Evolutionary conservation across 2,888 invertebrate genomes (phyloP), one percentile per base, ranked within the genome.

Genomic region (Andrena camellia): DNA sequence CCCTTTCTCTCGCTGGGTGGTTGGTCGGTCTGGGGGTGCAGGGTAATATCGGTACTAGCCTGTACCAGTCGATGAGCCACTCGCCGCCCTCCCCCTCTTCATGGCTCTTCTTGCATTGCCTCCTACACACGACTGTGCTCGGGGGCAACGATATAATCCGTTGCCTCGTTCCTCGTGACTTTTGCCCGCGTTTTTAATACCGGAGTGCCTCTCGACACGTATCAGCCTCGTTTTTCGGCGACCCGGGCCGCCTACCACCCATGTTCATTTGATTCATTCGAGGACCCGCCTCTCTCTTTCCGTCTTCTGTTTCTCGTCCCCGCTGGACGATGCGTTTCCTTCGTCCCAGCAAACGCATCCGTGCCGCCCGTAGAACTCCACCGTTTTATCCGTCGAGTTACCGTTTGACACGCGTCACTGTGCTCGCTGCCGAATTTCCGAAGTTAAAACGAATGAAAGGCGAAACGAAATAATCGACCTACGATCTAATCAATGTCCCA

Each of bases 11-110:
- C 72, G 77, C 86, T 85, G 83, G 80, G 70, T 75, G 72, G 77
- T 74, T 85, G 78, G 82, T 70, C 75, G 70, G 75, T 54, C 59
- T 83, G 88, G 89, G 88, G 88, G 90, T 89, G 88, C 90, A 89
- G 90, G 92, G 92, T 92, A 93, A 93, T 93, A 93, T 93, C 90
- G 92, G 93, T 93, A 91, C 93, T 93, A 93, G 91, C 89, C 91
- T 89, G 93, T 93, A 90, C 93, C 92, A 93, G 93, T 90, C 93
- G 90, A 92, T 89, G 90, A 91, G 90, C 91, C 91, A 90, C 91
- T 90, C 90, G 88, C 89, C 89, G 76, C 86, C 89, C 84, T 84
- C 87, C 83, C 26, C 78, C 83, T 83, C 83, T 78, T 76, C 87
- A 73, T 76, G 77, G 71, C 70, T 88, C 77, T 78, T 86, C 89